phyloP scores from a whole-genome alignment of 2,888 invertebrate species.

The Pollenia griseotomentosa region DNA sequence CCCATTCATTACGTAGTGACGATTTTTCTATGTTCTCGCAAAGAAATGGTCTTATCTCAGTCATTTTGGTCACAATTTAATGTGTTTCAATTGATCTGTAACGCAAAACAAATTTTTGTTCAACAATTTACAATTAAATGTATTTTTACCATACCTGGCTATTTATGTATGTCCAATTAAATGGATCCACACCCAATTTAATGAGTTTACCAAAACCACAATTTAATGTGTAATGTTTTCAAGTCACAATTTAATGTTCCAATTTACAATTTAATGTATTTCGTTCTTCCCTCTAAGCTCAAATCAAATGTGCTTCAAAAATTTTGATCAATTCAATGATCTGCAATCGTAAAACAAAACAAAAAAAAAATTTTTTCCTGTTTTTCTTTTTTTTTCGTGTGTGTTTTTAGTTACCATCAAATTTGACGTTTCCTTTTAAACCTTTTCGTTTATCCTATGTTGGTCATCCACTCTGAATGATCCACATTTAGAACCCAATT shows the following conservation, averaged over 20 bases:
- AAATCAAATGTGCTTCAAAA: not conserved
- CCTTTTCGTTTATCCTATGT: too few species aligned
- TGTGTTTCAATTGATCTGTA: constrained; percentile 5
- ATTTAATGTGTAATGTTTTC: constrained; percentile 31
- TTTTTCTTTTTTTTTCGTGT: too few species aligned
- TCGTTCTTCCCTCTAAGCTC: not conserved
- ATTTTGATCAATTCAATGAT: not conserved
- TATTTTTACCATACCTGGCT: constrained; percentile 4
- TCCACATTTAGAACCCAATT: too few species aligned
- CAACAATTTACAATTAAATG: not conserved
- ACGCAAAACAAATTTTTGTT: not conserved
- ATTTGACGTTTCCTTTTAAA: too few species aligned
- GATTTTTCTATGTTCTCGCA: constrained; percentile 35
- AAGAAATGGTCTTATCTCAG: not conserved
- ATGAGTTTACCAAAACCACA: constrained; percentile 21
- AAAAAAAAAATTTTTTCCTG: too few species aligned
- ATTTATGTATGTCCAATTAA: constrained; percentile 11
- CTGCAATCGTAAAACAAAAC: not conserved
- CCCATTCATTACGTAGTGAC: constrained; percentile 53
- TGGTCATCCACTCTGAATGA: too few species aligned
- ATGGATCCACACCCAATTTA: constrained; percentile 26
- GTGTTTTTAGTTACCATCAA: too few species aligned
- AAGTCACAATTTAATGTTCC: constrained; percentile 33
- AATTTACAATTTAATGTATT: too few species aligned
- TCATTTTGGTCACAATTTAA: not conserved